These are phyloP conservation scores for Agrenia bidenticulata DNA, from an alignment of 2,888 invertebrate species.

Conservation along the genomic window DNA sequence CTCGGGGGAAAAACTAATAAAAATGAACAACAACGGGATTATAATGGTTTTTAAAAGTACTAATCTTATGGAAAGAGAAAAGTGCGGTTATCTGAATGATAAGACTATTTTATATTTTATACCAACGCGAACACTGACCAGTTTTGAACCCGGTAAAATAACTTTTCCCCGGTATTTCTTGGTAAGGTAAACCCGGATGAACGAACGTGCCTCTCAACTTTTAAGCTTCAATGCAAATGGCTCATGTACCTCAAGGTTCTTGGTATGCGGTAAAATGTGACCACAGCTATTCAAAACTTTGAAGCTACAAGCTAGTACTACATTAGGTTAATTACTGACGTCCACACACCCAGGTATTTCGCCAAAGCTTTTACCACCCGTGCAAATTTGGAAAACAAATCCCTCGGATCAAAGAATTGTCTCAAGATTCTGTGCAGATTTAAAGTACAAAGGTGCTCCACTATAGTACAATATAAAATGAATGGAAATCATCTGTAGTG, in stretches of 20 bases:
- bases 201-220: slow-evolving; percentile 1
- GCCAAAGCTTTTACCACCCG: no score
- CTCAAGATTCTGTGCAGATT: slow-evolving; percentile 4
- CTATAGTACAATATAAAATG: not conserved
- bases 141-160: slow-evolving; percentile 12
- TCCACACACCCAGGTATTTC: no score
- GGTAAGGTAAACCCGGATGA: slow-evolving; percentile 11
- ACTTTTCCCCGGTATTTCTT: slow-evolving; percentile 1
- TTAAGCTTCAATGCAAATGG: not conserved
- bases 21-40: no score
- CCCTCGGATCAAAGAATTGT: not conserved
- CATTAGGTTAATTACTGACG: no score
- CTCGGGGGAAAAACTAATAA: no score
- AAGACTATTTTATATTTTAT: no score
- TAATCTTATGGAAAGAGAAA: no score
- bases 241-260: no score
- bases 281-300: not conserved
- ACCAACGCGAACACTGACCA: slow-evolving; percentile 2
- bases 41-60: no score
- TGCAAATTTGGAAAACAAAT: no score
- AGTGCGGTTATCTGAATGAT: no score
- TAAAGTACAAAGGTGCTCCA: not conserved
- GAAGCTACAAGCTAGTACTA: not conserved
- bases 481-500: no score
- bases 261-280: not conserved